Evolutionary conservation across 2,888 invertebrate species (phyloP), one percentile per base, ranked within the genome.

Genomic region (Cheilosia vulpina): DNA sequence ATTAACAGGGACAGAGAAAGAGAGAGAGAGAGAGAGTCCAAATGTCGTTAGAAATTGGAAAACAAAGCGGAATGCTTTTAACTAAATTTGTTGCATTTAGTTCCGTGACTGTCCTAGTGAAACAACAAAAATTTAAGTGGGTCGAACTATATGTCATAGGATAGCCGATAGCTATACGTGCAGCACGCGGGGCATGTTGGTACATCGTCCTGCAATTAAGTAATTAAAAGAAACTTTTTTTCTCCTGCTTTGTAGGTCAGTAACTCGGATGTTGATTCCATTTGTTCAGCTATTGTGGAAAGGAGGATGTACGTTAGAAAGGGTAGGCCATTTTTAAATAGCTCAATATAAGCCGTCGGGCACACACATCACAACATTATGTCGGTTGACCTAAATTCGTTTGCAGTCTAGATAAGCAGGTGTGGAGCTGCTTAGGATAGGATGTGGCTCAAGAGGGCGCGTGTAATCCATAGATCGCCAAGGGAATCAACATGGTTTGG

Each of bases 131-230:
- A 17, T n/a, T 13, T 58, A 58, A 41, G 21, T 76, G 68, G 81
- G 81, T 81, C 68, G 68, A 69, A 47, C 62, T 75, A 50, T 75
- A 27, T 73, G 57, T 69, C 58, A 69, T 65, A 57, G 38, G 31
- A 57, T 50, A 17, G 15, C 15, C 27, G 31, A 57, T 50, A 17
- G 15, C 15, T 41, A 62, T 41, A 62, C 73, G 73, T 78, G 83
- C 52, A 53, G 45, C 63, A 79, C 73, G 83, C 68, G 68, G 63
- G n/a, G 38, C 21, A 72, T 53, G 63, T 65, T 60, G 53, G 24
- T 75, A 45, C 73, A 43, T 60, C 65, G 66, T 65, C 65, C 58
- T 80, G 80, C 76, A 80, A 72, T 78, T 69, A 66, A 71, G 76
- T 80, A 66, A 75, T 80, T 85, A 66, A 85, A 79, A 75, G 13